Base-by-base conservation (phyloP, 2,888 invertebrate species). In the Drosophila planitibia region DNA sequence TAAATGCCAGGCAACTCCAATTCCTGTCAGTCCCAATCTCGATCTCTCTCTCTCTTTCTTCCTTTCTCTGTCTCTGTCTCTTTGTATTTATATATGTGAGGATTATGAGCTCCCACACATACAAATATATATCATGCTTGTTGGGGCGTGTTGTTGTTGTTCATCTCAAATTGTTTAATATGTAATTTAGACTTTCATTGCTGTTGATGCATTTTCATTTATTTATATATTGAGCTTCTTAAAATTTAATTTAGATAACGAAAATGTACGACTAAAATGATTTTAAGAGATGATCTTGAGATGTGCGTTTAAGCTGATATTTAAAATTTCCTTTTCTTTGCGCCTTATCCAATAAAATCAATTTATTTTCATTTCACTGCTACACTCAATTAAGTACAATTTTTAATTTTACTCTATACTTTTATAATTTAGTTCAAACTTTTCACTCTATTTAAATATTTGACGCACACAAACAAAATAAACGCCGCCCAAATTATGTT, bases 1-100 rank as follows among this genome's bases (percentile, higher is more conserved):
- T 84, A 82, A 78, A 89, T 79, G 54, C 73, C 76, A 47, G 57
- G 39, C 53, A 76, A 59, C 49, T 62, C 79, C 81, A 69, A 79
- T 76, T 64, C 65, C 71, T 69, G 79, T 79, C 79, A 66, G 59
- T 71, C 52, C 19, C 47, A 16, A 25, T 25, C 25, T 22, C 49
- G 9, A 25, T 25, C 60, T 39, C 30, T 57, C 57, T 71, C n/a
- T 51, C 16, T 12, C 44, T 52, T 30, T 22, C 2, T 25, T 9
- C 53, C 6, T 14, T 7, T 57, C 39, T 61, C 51, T 60, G 30
- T 60, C n/a, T n/a, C 1, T 28, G 12, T 62, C 14, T 49, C 22
- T 63, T 37, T 69, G 52, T 70, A 19, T 55, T 28, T 66, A 33
- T 64, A 44, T 60, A 60, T 66, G 52, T 59, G 59, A 37, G 64